Base-by-base conservation (phyloP, 2,113 vertebrate species). In the Drymodes brunneopygia region DNA sequence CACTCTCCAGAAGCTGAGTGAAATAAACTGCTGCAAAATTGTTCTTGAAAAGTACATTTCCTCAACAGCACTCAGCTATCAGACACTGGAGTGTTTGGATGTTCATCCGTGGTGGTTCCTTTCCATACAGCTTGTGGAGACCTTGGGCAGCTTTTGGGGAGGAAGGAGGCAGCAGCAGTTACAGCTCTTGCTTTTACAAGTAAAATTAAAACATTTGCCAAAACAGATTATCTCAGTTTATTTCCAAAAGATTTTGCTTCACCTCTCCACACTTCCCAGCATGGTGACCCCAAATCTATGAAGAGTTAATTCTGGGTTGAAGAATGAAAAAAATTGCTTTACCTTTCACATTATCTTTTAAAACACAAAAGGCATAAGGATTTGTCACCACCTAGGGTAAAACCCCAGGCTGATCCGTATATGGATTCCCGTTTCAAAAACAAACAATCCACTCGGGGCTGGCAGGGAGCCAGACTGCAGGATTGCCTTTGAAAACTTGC, bases 381-480 rank as follows among this genome's bases (percentile, higher is more conserved):
- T 82, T 82, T 77, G 47, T 12, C 70, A 33, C 56, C 31, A 15
- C 38, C 0, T 7, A 62, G 71, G 71, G 38, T 57, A 73, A 96
- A 92, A 80, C 20, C 78, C 64, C 71, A 33, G 44, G 51, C 85
- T 83, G 86, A 85, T 86, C 54, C 47, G 6, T 80, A 44, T 33
- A 58, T 66, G 84, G 88, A 66, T 80, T 80, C 81, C 86, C 11
- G 29, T 93, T 86, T 88, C 81, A 77, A 96, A 97, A 96, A 91
- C 89, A 95, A 96, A 96, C 93, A 96, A 62, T 58, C 69, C 85
- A 2, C 77, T 81, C 12, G 86, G 81, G 65, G 10, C 79, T 95
- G 95, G 94, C 93, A 0, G 60, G 75, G 83, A 93, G 94, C 93
- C 94, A 94, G 82, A 3, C 69, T 12, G 64, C 8, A 1, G 66